Evolutionary conservation across 2,888 invertebrate species (phyloP).

Genomic region (Aphrophora alni): DNA sequence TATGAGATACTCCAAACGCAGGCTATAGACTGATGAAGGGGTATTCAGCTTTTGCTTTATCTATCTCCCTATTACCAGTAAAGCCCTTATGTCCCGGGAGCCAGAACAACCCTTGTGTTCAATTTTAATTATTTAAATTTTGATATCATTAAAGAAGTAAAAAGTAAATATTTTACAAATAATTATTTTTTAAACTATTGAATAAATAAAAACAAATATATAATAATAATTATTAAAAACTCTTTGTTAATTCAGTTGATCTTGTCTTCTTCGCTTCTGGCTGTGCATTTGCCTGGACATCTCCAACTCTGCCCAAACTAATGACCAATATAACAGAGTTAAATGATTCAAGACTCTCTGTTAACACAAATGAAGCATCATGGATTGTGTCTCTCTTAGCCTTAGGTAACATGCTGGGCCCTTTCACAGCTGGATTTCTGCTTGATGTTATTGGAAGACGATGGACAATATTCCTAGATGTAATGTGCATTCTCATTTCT

Average conservation of each 20-base stretch:
- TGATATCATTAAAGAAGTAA: too few species aligned
- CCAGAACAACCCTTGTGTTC: too few species aligned
- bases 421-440: conserved; percentile 22
- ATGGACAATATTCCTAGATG: conserved; percentile 6
- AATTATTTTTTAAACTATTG: too few species aligned
- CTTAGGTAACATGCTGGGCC: conserved; percentile 22
- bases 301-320: conserved; percentile 26
- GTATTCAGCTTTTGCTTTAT: too few species aligned
- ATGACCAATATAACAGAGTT: background rate
- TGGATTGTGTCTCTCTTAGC: conserved; percentile 30
- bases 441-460: conserved; percentile 17
- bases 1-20: too few species aligned
- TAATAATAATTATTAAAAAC: too few species aligned
- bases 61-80: too few species aligned
- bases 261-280: conserved; percentile 11
- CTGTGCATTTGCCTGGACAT: conserved; percentile 24
- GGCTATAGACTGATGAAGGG: too few species aligned
- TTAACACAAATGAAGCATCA: conserved; percentile 22
- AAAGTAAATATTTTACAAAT: too few species aligned
- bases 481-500: background rate
- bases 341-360: background rate
- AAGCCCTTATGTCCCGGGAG: too few species aligned
- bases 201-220: too few species aligned
- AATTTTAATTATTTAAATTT: too few species aligned
- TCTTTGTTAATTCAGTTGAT: conserved; percentile 10